phyloP scores from a whole-genome alignment of 2,113 vertebrate species.

The Shinisaurus crocodilurus region DNA sequence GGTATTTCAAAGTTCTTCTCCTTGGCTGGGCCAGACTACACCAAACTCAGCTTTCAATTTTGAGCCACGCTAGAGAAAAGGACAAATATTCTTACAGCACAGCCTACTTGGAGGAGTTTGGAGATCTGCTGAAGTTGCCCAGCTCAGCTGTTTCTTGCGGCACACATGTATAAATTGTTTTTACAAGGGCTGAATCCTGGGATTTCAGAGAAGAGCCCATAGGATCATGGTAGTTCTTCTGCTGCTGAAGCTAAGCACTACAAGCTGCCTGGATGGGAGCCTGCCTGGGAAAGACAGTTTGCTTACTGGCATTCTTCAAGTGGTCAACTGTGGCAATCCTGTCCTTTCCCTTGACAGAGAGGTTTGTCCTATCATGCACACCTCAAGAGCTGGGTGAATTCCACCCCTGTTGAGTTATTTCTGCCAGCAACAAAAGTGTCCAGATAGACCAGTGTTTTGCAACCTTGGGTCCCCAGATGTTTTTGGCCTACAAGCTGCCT shows the following conservation, averaged over 20 bases:
- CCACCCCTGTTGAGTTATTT: background rate
- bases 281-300: background rate
- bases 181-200: background rate
- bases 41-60: background rate
- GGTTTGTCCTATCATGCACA: background rate
- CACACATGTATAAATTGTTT: background rate
- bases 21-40: accelerated
- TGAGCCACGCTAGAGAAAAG: background rate
- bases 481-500: too few relatives aligned
- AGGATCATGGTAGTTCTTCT: background rate
- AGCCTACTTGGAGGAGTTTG: background rate
- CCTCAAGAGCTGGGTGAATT: background rate
- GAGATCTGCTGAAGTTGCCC: too few relatives aligned
- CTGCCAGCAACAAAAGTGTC: background rate
- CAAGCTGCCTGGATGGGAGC: background rate
- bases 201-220: background rate
- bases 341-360: background rate
- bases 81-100: background rate
- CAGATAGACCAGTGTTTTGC: too few relatives aligned
- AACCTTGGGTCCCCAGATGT: too few relatives aligned
- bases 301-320: too few relatives aligned
- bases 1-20: background rate
- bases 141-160: background rate
- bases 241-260: background rate
- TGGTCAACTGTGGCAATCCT: background rate